Conservation (phyloP, 2,113 vertebrate species). For the Cariama cristata region DNA sequence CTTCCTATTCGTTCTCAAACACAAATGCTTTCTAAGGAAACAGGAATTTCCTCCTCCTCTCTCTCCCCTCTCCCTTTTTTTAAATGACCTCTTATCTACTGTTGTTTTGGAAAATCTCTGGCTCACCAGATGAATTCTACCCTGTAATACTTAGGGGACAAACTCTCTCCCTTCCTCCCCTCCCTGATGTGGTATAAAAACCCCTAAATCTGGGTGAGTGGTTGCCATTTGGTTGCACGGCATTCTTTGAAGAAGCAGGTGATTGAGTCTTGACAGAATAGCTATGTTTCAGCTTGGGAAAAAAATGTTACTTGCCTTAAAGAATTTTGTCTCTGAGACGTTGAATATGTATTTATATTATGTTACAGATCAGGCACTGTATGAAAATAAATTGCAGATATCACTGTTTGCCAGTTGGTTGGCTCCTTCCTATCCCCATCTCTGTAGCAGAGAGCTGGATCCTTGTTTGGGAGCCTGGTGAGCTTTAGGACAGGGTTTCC, state of each 20-base stretch:
- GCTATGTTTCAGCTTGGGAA: not conserved
- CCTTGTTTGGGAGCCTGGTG: not conserved
- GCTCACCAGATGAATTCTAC: not conserved
- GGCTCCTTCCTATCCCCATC: not conserved
- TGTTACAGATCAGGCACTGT: not conserved
- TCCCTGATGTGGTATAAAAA: not conserved
- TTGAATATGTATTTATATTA: not conserved
- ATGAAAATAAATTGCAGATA: not conserved
- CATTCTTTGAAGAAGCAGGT: not conserved
- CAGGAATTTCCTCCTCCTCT: not conserved
- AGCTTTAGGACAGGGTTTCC: not conserved
- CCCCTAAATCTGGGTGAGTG: not conserved
- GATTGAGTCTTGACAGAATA: not conserved
- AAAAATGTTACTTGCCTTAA: not conserved
- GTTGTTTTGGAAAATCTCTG: not conserved
- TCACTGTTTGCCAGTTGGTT: not conserved
- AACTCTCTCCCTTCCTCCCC: not conserved
- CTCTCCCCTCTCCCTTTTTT: not conserved
- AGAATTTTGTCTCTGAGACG: not conserved
- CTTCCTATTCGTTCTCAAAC: not conserved
- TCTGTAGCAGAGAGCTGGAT: not conserved
- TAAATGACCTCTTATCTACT: not conserved
- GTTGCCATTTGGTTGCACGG: not conserved
- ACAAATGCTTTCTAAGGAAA: not conserved
- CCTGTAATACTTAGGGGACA: not conserved